phyloP scores from a whole-genome alignment of 2,113 vertebrate genomes.

The Paraplagusia blochii region DNA sequence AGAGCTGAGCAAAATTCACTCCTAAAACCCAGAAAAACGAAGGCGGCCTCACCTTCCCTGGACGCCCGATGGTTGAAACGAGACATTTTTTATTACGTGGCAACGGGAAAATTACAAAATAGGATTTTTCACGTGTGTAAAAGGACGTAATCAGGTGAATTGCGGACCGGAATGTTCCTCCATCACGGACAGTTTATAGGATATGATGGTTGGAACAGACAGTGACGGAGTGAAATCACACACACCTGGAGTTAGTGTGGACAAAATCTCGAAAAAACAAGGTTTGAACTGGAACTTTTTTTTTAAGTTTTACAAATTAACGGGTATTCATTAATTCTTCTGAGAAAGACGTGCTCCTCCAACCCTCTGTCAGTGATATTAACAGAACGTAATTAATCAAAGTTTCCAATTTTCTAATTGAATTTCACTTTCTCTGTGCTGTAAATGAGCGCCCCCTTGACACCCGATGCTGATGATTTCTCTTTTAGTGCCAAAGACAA shows the following conservation, averaged over 20 bases:
- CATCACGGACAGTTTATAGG: constrained; percentile 56
- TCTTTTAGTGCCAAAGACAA: constrained; percentile 63
- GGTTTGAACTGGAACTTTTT: too few relatives aligned
- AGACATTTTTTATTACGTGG: constrained; percentile 63
- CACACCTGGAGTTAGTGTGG: constrained; percentile 29
- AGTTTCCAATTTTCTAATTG: constrained; percentile 62
- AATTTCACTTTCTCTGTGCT: constrained; percentile 56
- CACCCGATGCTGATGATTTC: constrained; percentile 64
- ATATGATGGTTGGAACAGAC: constrained; percentile 62
- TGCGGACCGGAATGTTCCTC: constrained; percentile 63
- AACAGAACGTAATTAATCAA: constrained; percentile 68
- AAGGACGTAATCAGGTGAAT: constrained; percentile 47
- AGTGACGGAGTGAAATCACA: constrained; percentile 63
- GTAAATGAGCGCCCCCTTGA: constrained; percentile 54
- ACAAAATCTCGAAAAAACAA: too few relatives aligned
- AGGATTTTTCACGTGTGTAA: constrained; percentile 42
- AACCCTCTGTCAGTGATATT: constrained; percentile 39
- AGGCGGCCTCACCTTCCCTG: constrained; percentile 49
- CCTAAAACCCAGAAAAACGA: constrained; percentile 40
- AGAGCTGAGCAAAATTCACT: constrained; percentile 45
- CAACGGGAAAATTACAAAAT: constrained; percentile 34
- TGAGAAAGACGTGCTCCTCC: constrained; percentile 25
- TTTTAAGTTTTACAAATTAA: too few relatives aligned
- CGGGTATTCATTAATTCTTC: too few relatives aligned
- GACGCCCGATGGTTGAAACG: constrained; percentile 50